Conservation (phyloP, 2,888 invertebrate genomes). For the Galerucella pusilla region DNA sequence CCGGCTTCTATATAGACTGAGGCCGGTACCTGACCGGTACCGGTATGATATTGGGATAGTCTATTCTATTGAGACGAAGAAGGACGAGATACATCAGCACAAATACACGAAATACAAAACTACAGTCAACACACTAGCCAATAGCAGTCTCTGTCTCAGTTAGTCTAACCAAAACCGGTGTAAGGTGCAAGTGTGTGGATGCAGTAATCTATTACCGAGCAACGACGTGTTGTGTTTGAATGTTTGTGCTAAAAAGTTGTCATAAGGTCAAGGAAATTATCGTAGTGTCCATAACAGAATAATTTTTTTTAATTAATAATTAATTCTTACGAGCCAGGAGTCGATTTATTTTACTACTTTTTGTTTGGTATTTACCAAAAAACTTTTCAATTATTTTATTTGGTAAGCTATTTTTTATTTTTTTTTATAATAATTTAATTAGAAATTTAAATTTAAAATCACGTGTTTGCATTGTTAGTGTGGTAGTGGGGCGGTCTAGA, state of each 20-base stretch:
- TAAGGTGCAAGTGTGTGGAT: background rate
- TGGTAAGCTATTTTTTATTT: no score
- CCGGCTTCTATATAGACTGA: background rate
- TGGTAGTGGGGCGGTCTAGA: no score
- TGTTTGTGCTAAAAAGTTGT: conserved; percentile 33
- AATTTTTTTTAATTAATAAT: background rate
- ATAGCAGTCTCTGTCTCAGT: background rate
- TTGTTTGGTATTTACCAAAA: no score
- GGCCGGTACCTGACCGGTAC: conserved; percentile 13
- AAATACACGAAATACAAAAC: conserved; percentile 12
- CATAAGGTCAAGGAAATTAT: conserved; percentile 41
- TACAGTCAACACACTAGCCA: background rate
- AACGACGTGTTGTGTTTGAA: conserved; percentile 12
- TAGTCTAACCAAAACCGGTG: conserved; percentile 15
- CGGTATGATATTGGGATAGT: conserved; percentile 5
- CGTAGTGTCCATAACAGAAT: background rate
- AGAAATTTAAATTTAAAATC: no score
- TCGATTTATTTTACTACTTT: no score
- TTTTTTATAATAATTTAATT: no score
- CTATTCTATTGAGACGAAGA: conserved; percentile 3
- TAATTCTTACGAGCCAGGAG: background rate
- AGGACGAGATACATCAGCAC: conserved; percentile 5
- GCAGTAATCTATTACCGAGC: background rate
- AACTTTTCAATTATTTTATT: no score
- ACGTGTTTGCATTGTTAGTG: no score